These are phyloP conservation scores for Cantharis lateralis DNA, from an alignment of 2,888 invertebrate species.

Conservation along the genomic window DNA sequence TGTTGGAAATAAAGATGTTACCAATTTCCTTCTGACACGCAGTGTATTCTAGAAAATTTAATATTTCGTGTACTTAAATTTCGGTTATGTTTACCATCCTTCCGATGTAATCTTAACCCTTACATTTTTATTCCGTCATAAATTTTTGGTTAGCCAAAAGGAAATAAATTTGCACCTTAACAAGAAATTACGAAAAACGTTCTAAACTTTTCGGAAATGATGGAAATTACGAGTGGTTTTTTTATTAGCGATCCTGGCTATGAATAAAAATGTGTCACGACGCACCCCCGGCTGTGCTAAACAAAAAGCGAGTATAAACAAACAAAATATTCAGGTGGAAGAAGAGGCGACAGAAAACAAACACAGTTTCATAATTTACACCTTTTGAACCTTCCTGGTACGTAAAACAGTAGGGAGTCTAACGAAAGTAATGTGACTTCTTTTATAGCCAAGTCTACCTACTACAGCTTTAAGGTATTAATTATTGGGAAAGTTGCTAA, in stretches of 20 bases:
- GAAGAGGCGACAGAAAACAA: conserved; percentile 41
- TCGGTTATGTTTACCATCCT: not conserved
- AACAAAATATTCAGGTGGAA: conserved; percentile 46
- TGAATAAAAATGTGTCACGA: conserved; percentile 30
- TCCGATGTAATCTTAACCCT: not conserved
- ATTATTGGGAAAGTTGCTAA: conserved; percentile 15
- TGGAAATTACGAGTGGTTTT: not conserved
- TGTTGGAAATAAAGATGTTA: not conserved
- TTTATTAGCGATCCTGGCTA: not conserved
- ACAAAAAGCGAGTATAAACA: conserved; percentile 45
- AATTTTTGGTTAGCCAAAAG: not conserved
- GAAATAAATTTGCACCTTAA: not conserved
- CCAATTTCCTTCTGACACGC: not conserved
- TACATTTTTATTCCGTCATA: not conserved
- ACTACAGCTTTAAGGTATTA: conserved; percentile 13
- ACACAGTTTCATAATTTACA: conserved; percentile 46
- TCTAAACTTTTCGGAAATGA: not conserved
- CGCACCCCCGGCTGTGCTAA: conserved; percentile 38
- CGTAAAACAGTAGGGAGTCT: conserved; percentile 28
- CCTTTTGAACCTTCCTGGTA: conserved; percentile 43
- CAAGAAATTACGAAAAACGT: not conserved
- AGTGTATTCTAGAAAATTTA: not conserved
- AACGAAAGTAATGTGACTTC: conserved; percentile 15
- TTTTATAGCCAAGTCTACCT: conserved; percentile 7
- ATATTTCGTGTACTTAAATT: not conserved